A percentile compares a stretch with the other conserved stretches of the same genome.
phyloP scores from a whole-genome alignment of 2,888 invertebrate genomes.

The Sarcophaga variegata region DNA sequence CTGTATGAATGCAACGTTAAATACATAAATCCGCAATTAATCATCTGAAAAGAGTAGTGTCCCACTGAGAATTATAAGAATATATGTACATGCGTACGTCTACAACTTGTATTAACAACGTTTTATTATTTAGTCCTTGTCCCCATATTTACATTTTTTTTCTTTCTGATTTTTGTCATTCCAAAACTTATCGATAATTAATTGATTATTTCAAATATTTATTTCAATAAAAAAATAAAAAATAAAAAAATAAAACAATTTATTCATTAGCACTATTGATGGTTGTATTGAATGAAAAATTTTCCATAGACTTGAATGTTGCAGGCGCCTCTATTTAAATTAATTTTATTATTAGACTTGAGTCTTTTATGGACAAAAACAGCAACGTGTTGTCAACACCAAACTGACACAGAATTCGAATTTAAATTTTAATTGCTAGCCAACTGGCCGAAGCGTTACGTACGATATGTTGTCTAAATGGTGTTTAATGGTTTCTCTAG shows the following conservation, averaged over 20 bases:
- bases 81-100: background rate
- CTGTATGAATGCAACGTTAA: background rate
- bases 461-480: background rate
- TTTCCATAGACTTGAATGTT: background rate
- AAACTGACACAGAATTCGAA: conserved; percentile 6
- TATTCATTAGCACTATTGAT: background rate
- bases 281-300: background rate
- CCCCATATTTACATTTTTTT: background rate
- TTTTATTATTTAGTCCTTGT: conserved; percentile 3
- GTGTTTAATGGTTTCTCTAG: conserved; percentile 15
- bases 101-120: background rate
- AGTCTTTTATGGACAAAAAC: conserved; percentile 18
- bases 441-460: background rate
- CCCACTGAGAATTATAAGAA: conserved; percentile 20
- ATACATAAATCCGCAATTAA: background rate
- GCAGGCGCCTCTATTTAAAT: conserved; percentile 46
- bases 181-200: conserved; percentile 15
- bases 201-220: conserved; percentile 37
- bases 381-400: conserved; percentile 9
- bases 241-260: background rate
- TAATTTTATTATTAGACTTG: conserved; percentile 15
- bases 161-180: background rate
- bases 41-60: conserved; percentile 1
- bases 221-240: conserved; percentile 3
- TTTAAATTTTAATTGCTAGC: background rate